These are phyloP conservation scores for Zosterops japonicus DNA, from an alignment of 2,113 vertebrate species.

Conservation along the genomic window DNA sequence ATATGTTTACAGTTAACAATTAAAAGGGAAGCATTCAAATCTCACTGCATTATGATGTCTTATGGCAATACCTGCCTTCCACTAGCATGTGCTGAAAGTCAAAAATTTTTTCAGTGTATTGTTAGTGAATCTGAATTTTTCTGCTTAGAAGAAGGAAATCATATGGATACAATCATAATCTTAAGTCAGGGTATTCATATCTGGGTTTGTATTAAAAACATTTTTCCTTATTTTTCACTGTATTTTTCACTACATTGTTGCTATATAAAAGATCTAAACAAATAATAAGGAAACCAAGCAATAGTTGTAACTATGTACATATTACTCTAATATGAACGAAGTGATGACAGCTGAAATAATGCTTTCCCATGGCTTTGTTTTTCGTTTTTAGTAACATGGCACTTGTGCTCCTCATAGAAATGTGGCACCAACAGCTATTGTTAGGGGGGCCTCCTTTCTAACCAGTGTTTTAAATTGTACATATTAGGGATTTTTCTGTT, in stretches of 20 bases:
- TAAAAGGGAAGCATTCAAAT: not conserved
- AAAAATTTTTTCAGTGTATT: not conserved
- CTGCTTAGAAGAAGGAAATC: not conserved
- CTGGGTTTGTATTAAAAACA: not conserved
- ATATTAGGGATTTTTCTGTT: not conserved
- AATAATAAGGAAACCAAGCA: slow-evolving; percentile 40
- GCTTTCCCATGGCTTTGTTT: not conserved
- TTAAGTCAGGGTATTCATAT: not conserved
- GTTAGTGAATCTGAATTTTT: not conserved
- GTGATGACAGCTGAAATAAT: slow-evolving; percentile 51
- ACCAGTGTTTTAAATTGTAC: not conserved
- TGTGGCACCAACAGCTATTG: not conserved
- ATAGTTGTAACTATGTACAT: slow-evolving; percentile 20
- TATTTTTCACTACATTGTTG: slow-evolving; percentile 10
- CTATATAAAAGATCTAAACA: slow-evolving; percentile 27
- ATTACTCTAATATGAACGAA: not conserved
- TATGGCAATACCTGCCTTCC: not conserved
- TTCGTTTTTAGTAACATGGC: slow-evolving; percentile 10
- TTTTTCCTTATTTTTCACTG: not conserved
- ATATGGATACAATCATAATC: not conserved
- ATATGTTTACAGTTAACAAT: not conserved
- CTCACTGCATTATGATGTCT: not conserved
- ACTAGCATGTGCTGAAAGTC: not conserved
- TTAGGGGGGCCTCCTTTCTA: not conserved
- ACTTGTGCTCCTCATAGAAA: not conserved